Evolutionary conservation across 2,113 vertebrate genomes (phyloP), one percentile per base, ranked within the genome.

Genomic region (Saimiri boliviensis): DNA sequence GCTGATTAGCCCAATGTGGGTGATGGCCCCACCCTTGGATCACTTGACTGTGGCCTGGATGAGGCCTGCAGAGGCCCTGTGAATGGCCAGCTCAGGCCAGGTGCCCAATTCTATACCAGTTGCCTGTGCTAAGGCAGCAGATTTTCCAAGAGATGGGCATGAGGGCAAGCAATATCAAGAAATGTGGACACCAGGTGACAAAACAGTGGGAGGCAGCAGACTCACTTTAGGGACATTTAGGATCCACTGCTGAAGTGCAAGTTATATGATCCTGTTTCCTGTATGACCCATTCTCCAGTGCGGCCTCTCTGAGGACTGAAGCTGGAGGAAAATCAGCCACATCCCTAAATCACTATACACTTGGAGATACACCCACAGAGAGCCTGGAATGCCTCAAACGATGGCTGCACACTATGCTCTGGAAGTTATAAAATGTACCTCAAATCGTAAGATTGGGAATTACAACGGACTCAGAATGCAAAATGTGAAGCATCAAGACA

Each of bases 361-460:
- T 45, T 73, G 23, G 35, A 66, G 37, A 68, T 25, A 20, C 4
- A n/a, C 12, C 49, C 23, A 40, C 30, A 63, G 25, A 76, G 37
- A 93, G 25, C 5, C 47, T 35, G 21, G 58, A 20, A 13, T 74
- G 27, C 54, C 76, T 68, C 17, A 74, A 49, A 66, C 40, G 20
- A 14, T 6, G 45, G 74, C 27, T 3, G 25, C 1, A 5, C 0
- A 2, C 37, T 27, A 35, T 1, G 52, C n/a, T 80, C 42, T 23
- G 1, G 54, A 27, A 56, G 30, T 47, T 23, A 17, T 6, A 77
- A 91, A 21, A 45, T 19, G 1, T 35, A 25, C 30, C 82, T 37
- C 2, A 20, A 2, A 13, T 17, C 42, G 30, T 5, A 56, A 71
- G 40, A 76, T 35, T 66, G 25, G 63, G 49, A 71, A 68, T 23